Conservation (phyloP, 2,797 vertebrate species). For the Scolopax bukidnonensis region DNA sequence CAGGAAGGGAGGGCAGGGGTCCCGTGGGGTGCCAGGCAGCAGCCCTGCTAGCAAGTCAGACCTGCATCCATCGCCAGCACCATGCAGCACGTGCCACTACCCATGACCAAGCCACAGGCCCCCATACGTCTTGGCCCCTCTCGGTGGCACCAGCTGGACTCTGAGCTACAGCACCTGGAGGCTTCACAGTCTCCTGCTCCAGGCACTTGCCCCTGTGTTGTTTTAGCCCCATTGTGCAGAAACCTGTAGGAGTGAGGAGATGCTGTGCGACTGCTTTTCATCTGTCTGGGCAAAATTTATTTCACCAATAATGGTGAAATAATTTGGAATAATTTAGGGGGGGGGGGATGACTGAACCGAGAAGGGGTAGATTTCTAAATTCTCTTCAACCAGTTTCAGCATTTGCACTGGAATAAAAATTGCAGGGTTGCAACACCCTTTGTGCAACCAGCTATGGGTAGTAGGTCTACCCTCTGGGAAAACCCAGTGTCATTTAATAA, state of each 20-base stretch:
- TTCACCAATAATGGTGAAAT: neutral
- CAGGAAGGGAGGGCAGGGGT: neutral
- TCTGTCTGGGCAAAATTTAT: neutral
- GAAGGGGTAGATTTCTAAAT: neutral
- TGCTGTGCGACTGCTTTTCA: neutral
- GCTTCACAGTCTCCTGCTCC: neutral
- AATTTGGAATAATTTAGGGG: neutral
- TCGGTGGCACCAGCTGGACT: neutral
- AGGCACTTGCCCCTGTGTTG: neutral
- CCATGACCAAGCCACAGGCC: fast-evolving
- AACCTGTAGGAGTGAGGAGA: neutral
- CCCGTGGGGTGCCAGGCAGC: no score
- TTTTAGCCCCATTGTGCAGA: neutral
- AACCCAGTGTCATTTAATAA: neutral
- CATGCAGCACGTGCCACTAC: fast-evolving
- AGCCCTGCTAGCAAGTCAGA: neutral
- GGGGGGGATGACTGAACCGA: neutral
- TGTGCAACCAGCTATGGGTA: neutral
- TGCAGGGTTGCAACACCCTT: neutral
- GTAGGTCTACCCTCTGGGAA: neutral
- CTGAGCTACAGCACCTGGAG: neutral
- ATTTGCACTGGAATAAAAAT: neutral
- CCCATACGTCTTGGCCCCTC: fast-evolving
- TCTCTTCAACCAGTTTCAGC: neutral
- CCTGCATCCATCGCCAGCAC: neutral